Base-by-base conservation (phyloP, 2,797 vertebrate species). In the Paedocypris micromegethes region DNA sequence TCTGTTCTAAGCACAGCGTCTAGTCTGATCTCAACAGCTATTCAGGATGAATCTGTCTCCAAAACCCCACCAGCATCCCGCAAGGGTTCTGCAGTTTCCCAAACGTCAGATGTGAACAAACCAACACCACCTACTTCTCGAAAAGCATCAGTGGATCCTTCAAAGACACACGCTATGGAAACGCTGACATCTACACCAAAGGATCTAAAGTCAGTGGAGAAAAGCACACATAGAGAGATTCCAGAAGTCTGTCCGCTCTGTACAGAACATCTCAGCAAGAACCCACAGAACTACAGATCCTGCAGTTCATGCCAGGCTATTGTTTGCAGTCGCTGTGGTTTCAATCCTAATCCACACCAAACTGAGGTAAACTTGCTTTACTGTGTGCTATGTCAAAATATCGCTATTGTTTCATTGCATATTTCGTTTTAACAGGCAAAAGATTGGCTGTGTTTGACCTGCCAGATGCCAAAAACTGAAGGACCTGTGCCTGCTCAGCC, bases 391-490 rank as follows among this genome's bases (percentile, higher is more conserved):
- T 23, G 1, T 23, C 1, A 23, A 1, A 23, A 23, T 23, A 23
- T 23, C 23, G 23, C 23, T 23, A 1, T 23, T 65, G 6, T 50
- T 50, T 43, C 6, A 52, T 53, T 2, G 4, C 51, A 53, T 38
- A 3, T n/a, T n/a, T 47, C 48, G 7, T 58, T 54, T 39, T 9
- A 58, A 72, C 53, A 91, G 90, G 87, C 78, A 0, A 90, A 83
- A 4, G 94, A 98, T 77, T 98, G 96, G 97, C 92, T 99, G 66
- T 98, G 95, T 89, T 93, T 98, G 74, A 95, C 92, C 80, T 99
- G 97, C 80, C 97, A 98, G 88, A 91, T 96, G 88, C 89, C 93
- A 72, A 90, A 94, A 90, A 93, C 93, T 0, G 82, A 94, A 74
- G 91, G 74, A 66, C 82, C 86, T 66, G 69, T 51, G 3, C 45